Evolutionary conservation across 1,140 invertebrate genomes (phyloP).

Genomic region (Luehdorfia chinensis): DNA sequence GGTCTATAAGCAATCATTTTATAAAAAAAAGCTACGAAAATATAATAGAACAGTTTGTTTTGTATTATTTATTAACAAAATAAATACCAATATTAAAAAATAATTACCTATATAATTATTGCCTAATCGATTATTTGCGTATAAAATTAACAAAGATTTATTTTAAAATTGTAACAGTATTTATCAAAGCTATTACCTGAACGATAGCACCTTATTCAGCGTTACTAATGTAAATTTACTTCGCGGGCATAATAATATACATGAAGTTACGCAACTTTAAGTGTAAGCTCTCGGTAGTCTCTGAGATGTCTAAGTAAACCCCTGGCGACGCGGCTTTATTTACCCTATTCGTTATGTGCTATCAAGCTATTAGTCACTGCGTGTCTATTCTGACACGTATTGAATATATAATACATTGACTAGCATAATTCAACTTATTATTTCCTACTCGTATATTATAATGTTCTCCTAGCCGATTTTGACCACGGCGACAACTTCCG

Average conservation of each 20-base stretch:
- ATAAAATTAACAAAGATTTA: neutral
- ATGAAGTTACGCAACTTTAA: slow-evolving; percentile 6
- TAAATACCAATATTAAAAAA: too few species aligned
- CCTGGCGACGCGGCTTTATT: slow-evolving; percentile 11
- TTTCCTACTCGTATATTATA: too few species aligned
- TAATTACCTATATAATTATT: too few species aligned
- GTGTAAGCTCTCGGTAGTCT: slow-evolving; percentile 2
- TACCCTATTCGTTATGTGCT: slow-evolving; percentile 15
- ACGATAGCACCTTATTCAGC: neutral
- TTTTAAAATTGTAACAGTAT: neutral
- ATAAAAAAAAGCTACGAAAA: too few species aligned
- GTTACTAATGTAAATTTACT: neutral
- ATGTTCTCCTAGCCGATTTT: too few species aligned
- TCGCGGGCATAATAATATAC: slow-evolving; percentile 4
- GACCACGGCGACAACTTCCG: too few species aligned
- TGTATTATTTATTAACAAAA: too few species aligned
- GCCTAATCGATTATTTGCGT: too few species aligned
- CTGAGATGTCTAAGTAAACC: slow-evolving; percentile 8
- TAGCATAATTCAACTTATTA: neutral
- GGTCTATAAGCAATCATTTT: too few species aligned
- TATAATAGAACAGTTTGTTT: too few species aligned
- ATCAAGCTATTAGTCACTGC: slow-evolving; percentile 7
- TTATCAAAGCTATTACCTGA: neutral
- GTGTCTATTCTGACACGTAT: slow-evolving; percentile 6
- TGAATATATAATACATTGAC: slow-evolving; percentile 1